Evolutionary conservation across 1,140 invertebrate species (phyloP).

Genomic region (Diabrotica virgifera): DNA sequence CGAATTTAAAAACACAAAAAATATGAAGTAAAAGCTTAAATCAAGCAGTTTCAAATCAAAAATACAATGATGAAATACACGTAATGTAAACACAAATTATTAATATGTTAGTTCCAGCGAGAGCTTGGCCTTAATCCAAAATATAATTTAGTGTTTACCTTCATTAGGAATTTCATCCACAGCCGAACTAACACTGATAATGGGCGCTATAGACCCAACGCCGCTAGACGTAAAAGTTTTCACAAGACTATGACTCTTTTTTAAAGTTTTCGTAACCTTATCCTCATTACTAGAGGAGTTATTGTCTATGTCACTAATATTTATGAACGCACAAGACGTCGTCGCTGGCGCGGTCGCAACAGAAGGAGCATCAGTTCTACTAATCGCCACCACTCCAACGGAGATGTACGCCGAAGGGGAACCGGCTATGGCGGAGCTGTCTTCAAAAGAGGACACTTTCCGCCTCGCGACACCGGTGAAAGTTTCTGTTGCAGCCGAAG

Average conservation of each 20-base stretch:
- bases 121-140: background rate
- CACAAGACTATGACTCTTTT: conserved; percentile 45
- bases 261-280: conserved; percentile 37
- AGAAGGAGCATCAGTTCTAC: background rate
- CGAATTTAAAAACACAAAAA: too few species aligned
- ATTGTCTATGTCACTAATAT: conserved; percentile 47
- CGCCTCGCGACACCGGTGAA: conserved; percentile 22
- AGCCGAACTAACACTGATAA: conserved; percentile 70
- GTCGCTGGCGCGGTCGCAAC: conserved; percentile 36
- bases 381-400: background rate
- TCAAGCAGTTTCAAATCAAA: too few species aligned
- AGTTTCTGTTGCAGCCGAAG: conserved; percentile 15
- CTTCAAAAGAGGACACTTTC: conserved; percentile 51
- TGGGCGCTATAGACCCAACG: conserved; percentile 54
- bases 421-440: conserved; percentile 37
- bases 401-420: background rate
- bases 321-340: conserved; percentile 43
- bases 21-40: too few species aligned
- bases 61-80: too few species aligned
- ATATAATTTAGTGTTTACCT: conserved; percentile 31
- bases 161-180: conserved; percentile 53
- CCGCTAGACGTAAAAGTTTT: conserved; percentile 41
- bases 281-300: conserved; percentile 21
- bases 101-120: too few species aligned
- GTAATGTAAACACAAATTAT: too few species aligned